Conservation (phyloP, 2,888 invertebrate species). For the Neoaliturus tenellus region DNA sequence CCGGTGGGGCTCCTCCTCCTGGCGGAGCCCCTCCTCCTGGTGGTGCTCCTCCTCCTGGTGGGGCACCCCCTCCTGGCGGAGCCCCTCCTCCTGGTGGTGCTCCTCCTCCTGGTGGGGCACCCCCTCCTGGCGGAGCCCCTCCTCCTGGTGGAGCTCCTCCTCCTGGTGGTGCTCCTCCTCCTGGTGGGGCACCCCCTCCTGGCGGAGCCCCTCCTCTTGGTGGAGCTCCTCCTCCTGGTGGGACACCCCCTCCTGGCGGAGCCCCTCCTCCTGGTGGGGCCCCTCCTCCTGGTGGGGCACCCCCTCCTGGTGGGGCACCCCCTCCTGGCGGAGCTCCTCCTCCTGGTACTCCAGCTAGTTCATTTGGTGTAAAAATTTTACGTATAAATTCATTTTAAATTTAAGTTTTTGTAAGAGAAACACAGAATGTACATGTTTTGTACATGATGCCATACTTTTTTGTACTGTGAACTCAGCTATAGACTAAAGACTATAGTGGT, state of each 20-base stretch:
- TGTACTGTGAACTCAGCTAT: too few species aligned
- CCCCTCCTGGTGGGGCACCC: slow-evolving; percentile 8
- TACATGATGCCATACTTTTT: too few species aligned
- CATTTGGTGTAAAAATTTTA: neutral
- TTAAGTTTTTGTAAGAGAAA: too few species aligned
- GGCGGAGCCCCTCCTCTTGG: slow-evolving; percentile 2
- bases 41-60: neutral
- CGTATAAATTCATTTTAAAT: too few species aligned
- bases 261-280: neutral
- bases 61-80: slow-evolving; percentile 14
- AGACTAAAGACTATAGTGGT: too few species aligned
- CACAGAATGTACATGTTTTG: too few species aligned
- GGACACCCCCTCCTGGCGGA: neutral
- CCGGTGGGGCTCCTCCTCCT: slow-evolving; percentile 4
- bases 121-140: slow-evolving; percentile 18
- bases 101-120: slow-evolving; percentile 23
- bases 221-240: slow-evolving; percentile 11
- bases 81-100: slow-evolving; percentile 25
- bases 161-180: neutral
- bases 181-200: slow-evolving; percentile 3
- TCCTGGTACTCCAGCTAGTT: slow-evolving; percentile 29
- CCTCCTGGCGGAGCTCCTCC: slow-evolving; percentile 13
- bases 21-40: slow-evolving; percentile 21
- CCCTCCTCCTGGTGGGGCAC: neutral
- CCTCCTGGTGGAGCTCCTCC: slow-evolving; percentile 31